A percentile compares a stretch with the other conserved stretches of the same genome.
phyloP scores from a whole-genome alignment of 2,113 vertebrate genomes.

The Dissostichus mawsoni region DNA sequence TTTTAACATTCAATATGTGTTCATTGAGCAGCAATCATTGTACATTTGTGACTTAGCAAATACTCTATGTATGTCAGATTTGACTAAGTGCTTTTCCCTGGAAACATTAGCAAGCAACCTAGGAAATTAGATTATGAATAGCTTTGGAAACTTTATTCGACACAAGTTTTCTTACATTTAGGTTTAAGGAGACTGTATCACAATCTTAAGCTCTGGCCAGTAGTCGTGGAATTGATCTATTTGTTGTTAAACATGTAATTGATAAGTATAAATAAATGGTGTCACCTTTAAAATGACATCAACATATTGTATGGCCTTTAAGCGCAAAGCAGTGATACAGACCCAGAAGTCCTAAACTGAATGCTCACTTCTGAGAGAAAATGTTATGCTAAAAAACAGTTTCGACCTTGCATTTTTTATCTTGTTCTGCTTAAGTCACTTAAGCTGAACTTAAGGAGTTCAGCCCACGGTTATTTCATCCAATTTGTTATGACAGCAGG shows the following conservation, averaged over 20 bases:
- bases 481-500: conserved; percentile 50
- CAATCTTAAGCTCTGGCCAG: too few species aligned
- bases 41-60: neutral
- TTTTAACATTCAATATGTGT: neutral
- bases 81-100: neutral
- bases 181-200: too few species aligned
- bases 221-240: neutral
- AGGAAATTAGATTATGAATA: neutral
- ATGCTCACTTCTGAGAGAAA: neutral
- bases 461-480: conserved; percentile 33
- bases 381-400: conserved; percentile 9
- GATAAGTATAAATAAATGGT: neutral
- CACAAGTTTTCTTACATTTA: neutral
- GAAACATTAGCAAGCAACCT: neutral
- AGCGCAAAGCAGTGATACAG: neutral
- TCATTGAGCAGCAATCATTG: neutral
- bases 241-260: neutral
- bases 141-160: neutral
- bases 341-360: neutral
- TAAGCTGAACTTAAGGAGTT: too few species aligned
- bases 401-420: conserved; percentile 25
- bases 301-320: neutral
- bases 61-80: neutral
- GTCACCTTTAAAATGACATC: neutral
- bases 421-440: conserved; percentile 20